Conservation (phyloP, 2,113 vertebrate genomes). For the Semnornis frantzii region DNA sequence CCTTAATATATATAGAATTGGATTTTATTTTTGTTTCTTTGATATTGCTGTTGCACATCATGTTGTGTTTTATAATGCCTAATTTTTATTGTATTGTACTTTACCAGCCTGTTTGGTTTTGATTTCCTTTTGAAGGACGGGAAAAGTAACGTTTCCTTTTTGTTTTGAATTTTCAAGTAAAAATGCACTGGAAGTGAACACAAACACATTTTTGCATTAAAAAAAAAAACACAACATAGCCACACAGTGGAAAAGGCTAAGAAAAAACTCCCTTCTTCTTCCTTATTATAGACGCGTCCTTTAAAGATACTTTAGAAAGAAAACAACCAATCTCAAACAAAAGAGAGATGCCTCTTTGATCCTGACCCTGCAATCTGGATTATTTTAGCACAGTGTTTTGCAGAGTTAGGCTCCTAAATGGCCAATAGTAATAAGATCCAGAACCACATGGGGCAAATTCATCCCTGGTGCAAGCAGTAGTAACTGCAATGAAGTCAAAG, state of each 20-base stretch:
- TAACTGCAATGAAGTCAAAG: neutral
- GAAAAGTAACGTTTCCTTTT: slow-evolving; percentile 71
- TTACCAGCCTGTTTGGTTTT: slow-evolving; percentile 60
- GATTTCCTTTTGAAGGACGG: slow-evolving; percentile 76
- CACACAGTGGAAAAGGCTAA: slow-evolving; percentile 37
- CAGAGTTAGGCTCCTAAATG: neutral
- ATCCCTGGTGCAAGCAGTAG: slow-evolving; percentile 13
- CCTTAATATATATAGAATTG: slow-evolving; percentile 55
- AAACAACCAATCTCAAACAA: slow-evolving; percentile 2
- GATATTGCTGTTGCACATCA: slow-evolving; percentile 80
- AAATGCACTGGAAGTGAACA: slow-evolving; percentile 84
- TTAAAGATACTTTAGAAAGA: slow-evolving; percentile 17
- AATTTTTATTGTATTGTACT: slow-evolving; percentile 80
- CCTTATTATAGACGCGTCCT: slow-evolving; percentile 14
- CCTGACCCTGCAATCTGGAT: neutral
- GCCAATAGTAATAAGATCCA: slow-evolving; percentile 2
- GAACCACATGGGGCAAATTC: slow-evolving; percentile 15
- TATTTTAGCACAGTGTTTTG: slow-evolving; percentile 11
- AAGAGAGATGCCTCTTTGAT: slow-evolving; percentile 41
- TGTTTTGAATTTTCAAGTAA: slow-evolving; percentile 68
- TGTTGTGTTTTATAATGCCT: slow-evolving; percentile 77
- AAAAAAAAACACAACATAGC: slow-evolving; percentile 62
- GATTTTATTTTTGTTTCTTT: slow-evolving; percentile 70
- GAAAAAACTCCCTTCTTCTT: slow-evolving; percentile 31
- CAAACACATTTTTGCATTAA: slow-evolving; percentile 75